Evolutionary conservation across 1,140 invertebrate species (phyloP), one percentile per base, ranked within the genome.

Genomic region (Bathynomus jamesi): DNA sequence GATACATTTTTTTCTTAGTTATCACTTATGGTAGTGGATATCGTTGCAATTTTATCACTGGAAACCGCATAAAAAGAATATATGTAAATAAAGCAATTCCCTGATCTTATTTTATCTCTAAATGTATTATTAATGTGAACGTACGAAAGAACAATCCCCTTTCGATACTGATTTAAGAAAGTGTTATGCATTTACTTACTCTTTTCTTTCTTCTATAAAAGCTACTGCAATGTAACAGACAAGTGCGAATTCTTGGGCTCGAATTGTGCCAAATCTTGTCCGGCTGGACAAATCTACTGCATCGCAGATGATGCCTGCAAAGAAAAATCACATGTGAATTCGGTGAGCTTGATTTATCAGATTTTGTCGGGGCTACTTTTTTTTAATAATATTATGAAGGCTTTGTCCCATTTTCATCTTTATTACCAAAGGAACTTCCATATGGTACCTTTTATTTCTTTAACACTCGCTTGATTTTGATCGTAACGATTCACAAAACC

Each of bases 301-400:
- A 67, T 67, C 30, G 65, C 65, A 7, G 4, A 2, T 10, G 65
- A 67, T 46, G 65, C 40, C 21, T 67, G 65, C 30, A 67, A 31
- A 5, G 29, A 21, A 10, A n/a, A n/a, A n/a, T n/a, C n/a, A n/a
- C n/a, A n/a, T n/a, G n/a, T n/a, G n/a, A n/a, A n/a, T n/a, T n/a
- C n/a, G n/a, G n/a, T n/a, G n/a, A n/a, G n/a, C n/a, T n/a, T n/a
- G n/a, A n/a, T n/a, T n/a, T n/a, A n/a, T n/a, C n/a, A n/a, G n/a
- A n/a, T n/a, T n/a, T n/a, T n/a, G n/a, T n/a, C n/a, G n/a, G n/a
- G n/a, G n/a, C n/a, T n/a, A n/a, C n/a, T n/a, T n/a, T n/a, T n/a
- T n/a, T n/a, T n/a, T n/a, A n/a, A n/a, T n/a, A n/a, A n/a, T n/a
- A n/a, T n/a, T n/a, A n/a, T n/a, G n/a, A n/a, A n/a, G n/a, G n/a